Evolutionary conservation across 2,113 vertebrate genomes (phyloP).

Genomic region (Dicaeum eximium): DNA sequence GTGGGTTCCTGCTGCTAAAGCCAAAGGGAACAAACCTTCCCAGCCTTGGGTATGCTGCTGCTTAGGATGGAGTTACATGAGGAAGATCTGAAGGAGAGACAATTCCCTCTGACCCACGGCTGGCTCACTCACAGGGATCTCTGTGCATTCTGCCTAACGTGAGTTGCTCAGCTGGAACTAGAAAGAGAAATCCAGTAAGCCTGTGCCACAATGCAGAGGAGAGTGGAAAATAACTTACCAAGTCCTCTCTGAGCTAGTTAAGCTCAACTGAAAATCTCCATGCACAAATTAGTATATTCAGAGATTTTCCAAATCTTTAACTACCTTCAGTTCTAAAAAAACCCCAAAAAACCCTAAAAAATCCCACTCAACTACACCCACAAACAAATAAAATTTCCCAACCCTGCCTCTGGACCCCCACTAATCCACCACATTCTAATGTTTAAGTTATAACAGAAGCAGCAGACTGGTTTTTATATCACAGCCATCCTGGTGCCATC

Average conservation of each 20-base stretch:
- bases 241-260: not conserved
- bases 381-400: not conserved
- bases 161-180: not conserved
- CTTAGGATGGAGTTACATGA: not conserved
- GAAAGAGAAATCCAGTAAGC: not conserved
- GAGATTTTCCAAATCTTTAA: not conserved
- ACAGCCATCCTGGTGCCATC: fast-evolving
- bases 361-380: not conserved
- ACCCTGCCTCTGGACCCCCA: not conserved
- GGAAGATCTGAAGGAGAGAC: not conserved
- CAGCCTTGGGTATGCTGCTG: fast-evolving
- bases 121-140: not conserved
- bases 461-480: not conserved
- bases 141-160: not conserved
- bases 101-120: not conserved
- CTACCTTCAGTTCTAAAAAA: not conserved
- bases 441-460: not conserved
- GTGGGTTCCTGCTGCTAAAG: not conserved
- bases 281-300: not conserved
- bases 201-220: not conserved
- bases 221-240: not conserved
- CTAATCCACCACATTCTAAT: not conserved
- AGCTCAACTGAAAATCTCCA: not conserved
- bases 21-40: not conserved
- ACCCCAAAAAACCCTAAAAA: not conserved